Evolutionary conservation across 2,888 invertebrate genomes (phyloP), one percentile per base, ranked within the genome.

Genomic region (Invenusta paracnida): DNA sequence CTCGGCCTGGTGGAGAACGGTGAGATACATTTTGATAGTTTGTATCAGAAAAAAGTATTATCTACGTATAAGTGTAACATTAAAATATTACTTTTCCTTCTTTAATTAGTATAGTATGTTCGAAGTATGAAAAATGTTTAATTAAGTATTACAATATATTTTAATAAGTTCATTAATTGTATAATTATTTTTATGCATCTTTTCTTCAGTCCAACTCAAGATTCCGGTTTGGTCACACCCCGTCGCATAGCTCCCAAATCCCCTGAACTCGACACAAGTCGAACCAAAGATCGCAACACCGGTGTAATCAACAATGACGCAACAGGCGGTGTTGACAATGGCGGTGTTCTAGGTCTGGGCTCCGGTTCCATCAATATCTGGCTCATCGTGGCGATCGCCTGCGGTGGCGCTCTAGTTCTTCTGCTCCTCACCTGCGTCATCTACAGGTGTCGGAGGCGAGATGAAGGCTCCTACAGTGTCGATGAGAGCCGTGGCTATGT

Each of bases 381-480:
- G 87, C 93, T 96, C 89, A 94, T 96, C 86, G 95, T 96, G 86
- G 95, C 95, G 88, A 96, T 97, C 88, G 96, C 96, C 87, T 96
- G 96, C 0, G 96, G 96, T 81, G 95, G 96, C 88, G 94, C 97
- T 88, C 95, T 97, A 85, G 90, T 92, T 29, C 94, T 98, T 87
- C 93, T 96, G 87, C 95, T 97, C 89, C 93, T 97, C 89, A 96
- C 96, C 92, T 95, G 96, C 86, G 90, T 90, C 23, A 87, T 91
- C 82, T 91, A 90, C 88, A 91, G 91, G 87, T 91, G 90, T 86
- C 89, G 89, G 30, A 89, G 90, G 90, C 94, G 95, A 87, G 94
- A 95, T 84, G 96, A 96, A 91, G 94, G 95, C n/a, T 95, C 95
- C 85, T 97, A 96, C 91, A 97, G 97, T 92, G 95, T 96, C 87